phyloP scores from a whole-genome alignment of 2,888 invertebrate species.

The Neria commutata region DNA sequence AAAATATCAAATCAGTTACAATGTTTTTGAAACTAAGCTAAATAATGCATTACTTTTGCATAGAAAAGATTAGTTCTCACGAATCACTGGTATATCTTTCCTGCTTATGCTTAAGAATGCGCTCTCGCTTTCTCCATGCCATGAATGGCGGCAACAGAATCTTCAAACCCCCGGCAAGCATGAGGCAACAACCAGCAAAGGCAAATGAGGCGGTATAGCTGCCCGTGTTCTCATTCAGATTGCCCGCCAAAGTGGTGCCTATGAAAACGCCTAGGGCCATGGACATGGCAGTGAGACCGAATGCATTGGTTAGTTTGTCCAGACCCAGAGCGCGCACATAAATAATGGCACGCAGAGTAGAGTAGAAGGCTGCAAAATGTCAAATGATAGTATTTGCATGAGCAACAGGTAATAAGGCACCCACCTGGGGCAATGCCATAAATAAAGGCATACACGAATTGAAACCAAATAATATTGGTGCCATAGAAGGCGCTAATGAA shows the following conservation, averaged over 20 bases:
- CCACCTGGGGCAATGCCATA: constrained; percentile 52
- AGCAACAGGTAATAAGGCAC: neutral
- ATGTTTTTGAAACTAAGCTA: too few species aligned
- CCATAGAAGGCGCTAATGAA: constrained; percentile 70
- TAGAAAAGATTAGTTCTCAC: too few species aligned
- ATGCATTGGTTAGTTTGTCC: constrained; percentile 79
- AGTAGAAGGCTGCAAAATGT: constrained; percentile 73
- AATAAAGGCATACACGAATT: constrained; percentile 44
- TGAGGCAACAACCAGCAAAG: constrained; percentile 50
- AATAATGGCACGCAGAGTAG: constrained; percentile 76
- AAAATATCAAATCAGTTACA: too few species aligned
- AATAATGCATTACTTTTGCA: too few species aligned
- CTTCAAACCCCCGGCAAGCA: constrained; percentile 42
- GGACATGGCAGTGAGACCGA: constrained; percentile 76
- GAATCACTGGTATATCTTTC: too few species aligned
- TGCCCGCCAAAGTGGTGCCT: constrained; percentile 64
- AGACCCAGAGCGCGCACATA: constrained; percentile 78
- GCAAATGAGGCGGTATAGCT: constrained; percentile 40
- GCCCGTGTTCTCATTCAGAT: constrained; percentile 40
- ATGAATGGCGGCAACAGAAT: constrained; percentile 40
- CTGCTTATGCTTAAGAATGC: too few species aligned
- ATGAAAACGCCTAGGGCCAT: constrained; percentile 76
- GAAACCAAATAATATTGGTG: constrained; percentile 45
- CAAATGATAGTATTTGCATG: too few species aligned
- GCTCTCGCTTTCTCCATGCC: constrained; percentile 9